Percentiles rank a stretch among this genome's conserved stretches.
These are phyloP conservation scores for Aurelia sp. DNA, from an alignment of 30 jellyfish, hydroid and myxozoan genomes.

Conservation along the genomic window DNA sequence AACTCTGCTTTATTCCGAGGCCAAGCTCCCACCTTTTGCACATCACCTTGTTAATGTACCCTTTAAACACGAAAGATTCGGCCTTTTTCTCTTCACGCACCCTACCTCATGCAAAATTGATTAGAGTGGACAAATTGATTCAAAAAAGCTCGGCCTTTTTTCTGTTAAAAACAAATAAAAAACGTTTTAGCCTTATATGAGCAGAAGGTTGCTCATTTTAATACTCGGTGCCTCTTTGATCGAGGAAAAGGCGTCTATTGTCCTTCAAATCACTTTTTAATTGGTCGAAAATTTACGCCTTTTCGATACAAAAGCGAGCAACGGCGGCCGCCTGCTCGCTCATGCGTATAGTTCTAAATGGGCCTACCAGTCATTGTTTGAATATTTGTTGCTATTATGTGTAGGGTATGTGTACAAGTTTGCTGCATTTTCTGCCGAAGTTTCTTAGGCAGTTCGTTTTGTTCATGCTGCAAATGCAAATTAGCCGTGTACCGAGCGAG, in stretches of 20 bases:
- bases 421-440: too few relatives aligned
- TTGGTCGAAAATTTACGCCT: slow-evolving; percentile 40
- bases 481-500: too few relatives aligned
- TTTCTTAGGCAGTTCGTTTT: too few relatives aligned
- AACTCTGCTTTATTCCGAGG: too few relatives aligned
- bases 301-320: slow-evolving; percentile 19
- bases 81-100: slow-evolving; percentile 25
- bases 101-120: slow-evolving; percentile 58
- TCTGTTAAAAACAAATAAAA: slow-evolving; percentile 40
- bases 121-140: slow-evolving; percentile 5
- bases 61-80: too few relatives aligned
- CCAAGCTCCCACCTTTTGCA: too few relatives aligned
- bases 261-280: slow-evolving; percentile 14
- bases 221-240: slow-evolving; percentile 51
- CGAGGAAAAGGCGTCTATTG: slow-evolving; percentile 66
- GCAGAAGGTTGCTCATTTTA: slow-evolving; percentile 38
- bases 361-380: too few relatives aligned
- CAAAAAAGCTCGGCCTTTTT: slow-evolving; percentile 11
- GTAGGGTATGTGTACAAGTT: too few relatives aligned
- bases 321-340: slow-evolving; percentile 43
- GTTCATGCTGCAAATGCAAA: too few relatives aligned
- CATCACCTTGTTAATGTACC: too few relatives aligned
- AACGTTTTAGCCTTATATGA: background rate
- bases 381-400: too few relatives aligned
- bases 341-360: background rate